These are phyloP conservation scores for Platichthys flesus DNA, from an alignment of 2,113 vertebrate species.

Conservation along the genomic window DNA sequence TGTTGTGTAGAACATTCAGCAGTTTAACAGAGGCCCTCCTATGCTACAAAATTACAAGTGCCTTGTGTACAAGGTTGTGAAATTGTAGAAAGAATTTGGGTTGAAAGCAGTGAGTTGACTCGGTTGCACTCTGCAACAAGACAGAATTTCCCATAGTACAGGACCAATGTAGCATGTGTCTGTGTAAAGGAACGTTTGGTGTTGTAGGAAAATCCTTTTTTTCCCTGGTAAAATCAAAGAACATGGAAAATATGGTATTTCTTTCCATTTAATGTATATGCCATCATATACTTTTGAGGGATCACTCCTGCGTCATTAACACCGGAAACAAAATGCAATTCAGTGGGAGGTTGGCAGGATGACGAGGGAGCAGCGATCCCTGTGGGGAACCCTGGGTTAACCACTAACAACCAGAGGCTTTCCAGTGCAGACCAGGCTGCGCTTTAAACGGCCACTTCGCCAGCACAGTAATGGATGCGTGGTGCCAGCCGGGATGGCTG, in stretches of 20 bases:
- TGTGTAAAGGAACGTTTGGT: background rate
- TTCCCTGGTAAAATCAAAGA: constrained; percentile 39
- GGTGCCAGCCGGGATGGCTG: constrained; percentile 66
- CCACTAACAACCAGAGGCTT: constrained; percentile 73
- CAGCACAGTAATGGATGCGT: constrained; percentile 62
- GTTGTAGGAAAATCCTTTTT: constrained; percentile 15
- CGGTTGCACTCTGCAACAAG: background rate
- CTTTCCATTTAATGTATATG: constrained; percentile 43
- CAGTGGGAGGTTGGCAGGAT: constrained; percentile 59
- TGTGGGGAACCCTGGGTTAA: constrained; percentile 71
- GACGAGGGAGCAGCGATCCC: constrained; percentile 55
- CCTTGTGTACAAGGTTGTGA: background rate
- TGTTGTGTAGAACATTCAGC: no score
- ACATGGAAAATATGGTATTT: constrained; percentile 56
- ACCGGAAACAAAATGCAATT: constrained; percentile 69
- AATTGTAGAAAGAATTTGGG: background rate
- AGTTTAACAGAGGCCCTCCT: background rate
- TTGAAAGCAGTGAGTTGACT: background rate
- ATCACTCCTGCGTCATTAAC: constrained; percentile 60
- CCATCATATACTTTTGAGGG: constrained; percentile 48
- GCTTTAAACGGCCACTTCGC: constrained; percentile 63
- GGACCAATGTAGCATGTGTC: no score
- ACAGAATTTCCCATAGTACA: background rate
- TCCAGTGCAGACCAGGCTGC: constrained; percentile 63
- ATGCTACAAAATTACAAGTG: background rate